Percentiles rank a stretch among this genome's conserved stretches.
Evolutionary conservation across 2,888 invertebrate genomes (phyloP).

Genomic region (Nudaria mundana): DNA sequence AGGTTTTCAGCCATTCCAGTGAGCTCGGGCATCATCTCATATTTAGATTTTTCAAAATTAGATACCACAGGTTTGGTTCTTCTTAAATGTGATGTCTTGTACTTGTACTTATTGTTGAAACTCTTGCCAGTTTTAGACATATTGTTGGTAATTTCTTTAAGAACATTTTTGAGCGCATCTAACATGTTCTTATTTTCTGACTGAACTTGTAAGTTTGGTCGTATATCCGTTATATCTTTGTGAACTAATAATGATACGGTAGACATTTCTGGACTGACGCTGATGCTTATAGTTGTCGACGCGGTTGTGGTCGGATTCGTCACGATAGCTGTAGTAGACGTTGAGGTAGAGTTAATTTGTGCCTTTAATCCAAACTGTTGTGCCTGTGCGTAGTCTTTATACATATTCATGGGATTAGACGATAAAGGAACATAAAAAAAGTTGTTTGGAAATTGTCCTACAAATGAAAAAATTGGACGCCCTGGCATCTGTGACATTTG

Average conservation of each 20-base stretch:
- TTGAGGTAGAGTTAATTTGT: neutral
- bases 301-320: neutral
- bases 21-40: neutral
- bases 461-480: neutral
- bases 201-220: neutral
- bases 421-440: constrained; percentile 1
- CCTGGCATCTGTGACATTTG: constrained; percentile 1
- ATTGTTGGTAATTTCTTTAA: constrained; percentile 1
- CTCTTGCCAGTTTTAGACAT: neutral
- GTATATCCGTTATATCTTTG: neutral
- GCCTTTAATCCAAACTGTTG: neutral
- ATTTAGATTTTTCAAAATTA: neutral
- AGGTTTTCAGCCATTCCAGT: neutral
- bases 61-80: constrained; percentile 3
- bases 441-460: neutral
- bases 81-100: constrained; percentile 12
- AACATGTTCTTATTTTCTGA: constrained; percentile 1
- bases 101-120: constrained; percentile 3
- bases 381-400: neutral
- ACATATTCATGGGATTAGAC: neutral
- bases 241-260: neutral
- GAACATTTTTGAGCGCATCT: neutral
- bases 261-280: neutral
- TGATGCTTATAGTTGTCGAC: neutral
- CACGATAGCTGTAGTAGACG: neutral